phyloP scores from a whole-genome alignment of 2,888 invertebrate species.

The Lycophotia porphyrea region DNA sequence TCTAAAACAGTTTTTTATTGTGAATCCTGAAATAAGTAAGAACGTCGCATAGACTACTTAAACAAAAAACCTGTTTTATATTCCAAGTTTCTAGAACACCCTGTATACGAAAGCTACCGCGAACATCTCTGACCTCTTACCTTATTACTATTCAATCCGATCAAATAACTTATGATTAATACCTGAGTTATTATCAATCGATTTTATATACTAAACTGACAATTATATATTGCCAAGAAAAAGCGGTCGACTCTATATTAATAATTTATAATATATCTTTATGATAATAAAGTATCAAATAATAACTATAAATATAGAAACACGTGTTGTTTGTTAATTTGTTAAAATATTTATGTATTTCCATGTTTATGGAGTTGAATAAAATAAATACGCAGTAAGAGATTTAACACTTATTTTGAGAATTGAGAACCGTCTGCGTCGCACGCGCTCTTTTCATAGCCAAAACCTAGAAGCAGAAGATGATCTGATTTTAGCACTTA shows the following conservation, averaged over 20 bases:
- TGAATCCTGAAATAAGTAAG: not conserved
- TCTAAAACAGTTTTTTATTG: not conserved
- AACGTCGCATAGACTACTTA: too few relatives aligned
- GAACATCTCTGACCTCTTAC: conserved; percentile 53
- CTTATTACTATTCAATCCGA: conserved; percentile 55
- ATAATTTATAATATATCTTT: conserved; percentile 40
- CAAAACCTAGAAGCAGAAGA: not conserved
- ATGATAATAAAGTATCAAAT: conserved; percentile 38
- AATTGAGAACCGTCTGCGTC: not conserved
- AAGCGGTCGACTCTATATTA: conserved; percentile 27
- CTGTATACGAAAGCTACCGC: conserved; percentile 33
- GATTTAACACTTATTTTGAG: conserved; percentile 6
- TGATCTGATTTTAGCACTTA: not conserved
- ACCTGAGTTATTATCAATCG: conserved; percentile 56
- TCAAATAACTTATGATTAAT: conserved; percentile 65
- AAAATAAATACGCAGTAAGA: not conserved
- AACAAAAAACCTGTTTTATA: conserved; percentile 19
- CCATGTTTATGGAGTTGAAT: conserved; percentile 21
- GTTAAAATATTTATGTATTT: conserved; percentile 50
- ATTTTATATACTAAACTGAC: conserved; percentile 62
- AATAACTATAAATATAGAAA: conserved; percentile 48
- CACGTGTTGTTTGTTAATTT: conserved; percentile 48
- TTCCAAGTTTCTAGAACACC: conserved; percentile 27
- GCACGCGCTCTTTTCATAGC: not conserved
- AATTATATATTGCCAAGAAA: conserved; percentile 58